These are phyloP conservation scores for Melanotaenia trifasciata DNA, from an alignment of 2,797 vertebrate species.

Conservation along the genomic window DNA sequence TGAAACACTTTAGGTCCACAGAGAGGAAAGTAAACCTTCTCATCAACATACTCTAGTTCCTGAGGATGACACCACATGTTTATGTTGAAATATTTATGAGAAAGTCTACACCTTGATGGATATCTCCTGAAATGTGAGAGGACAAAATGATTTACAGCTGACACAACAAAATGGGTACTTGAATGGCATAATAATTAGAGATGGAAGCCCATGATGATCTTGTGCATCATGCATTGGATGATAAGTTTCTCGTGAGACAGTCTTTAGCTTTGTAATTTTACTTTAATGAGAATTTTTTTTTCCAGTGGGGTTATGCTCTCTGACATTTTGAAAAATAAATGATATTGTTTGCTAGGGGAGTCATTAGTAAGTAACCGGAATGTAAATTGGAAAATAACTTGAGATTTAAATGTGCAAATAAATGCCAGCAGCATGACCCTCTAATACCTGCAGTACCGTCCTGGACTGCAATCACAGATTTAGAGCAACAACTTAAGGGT, in stretches of 20 bases:
- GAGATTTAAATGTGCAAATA: slow-evolving; percentile 12
- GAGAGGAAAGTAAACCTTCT: background rate
- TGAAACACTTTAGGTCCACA: background rate
- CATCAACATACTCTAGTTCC: background rate
- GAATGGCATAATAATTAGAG: slow-evolving; percentile 28
- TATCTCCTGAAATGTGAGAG: background rate
- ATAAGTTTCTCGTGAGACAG: background rate
- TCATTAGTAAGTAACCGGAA: slow-evolving; percentile 31
- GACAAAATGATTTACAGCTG: slow-evolving; percentile 16
- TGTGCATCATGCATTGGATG: background rate
- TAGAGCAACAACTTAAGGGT: background rate
- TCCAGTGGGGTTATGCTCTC: slow-evolving; percentile 15
- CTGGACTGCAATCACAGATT: background rate
- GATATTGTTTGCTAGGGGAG: slow-evolving; percentile 32
- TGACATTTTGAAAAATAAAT: slow-evolving; percentile 54
- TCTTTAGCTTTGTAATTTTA: slow-evolving; percentile 41
- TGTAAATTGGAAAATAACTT: slow-evolving; percentile 21
- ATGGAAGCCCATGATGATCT: slow-evolving; percentile 12
- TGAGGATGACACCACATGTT: background rate
- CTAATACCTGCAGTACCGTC: slow-evolving; percentile 1
- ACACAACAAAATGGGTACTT: slow-evolving; percentile 16
- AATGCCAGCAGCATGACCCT: slow-evolving; percentile 7
- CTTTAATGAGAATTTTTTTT: slow-evolving; percentile 34
- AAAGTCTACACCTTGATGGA: background rate
- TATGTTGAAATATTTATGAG: slow-evolving; percentile 7